phyloP scores from a whole-genome alignment of 2,888 invertebrate species.

The Archips crataeganus region DNA sequence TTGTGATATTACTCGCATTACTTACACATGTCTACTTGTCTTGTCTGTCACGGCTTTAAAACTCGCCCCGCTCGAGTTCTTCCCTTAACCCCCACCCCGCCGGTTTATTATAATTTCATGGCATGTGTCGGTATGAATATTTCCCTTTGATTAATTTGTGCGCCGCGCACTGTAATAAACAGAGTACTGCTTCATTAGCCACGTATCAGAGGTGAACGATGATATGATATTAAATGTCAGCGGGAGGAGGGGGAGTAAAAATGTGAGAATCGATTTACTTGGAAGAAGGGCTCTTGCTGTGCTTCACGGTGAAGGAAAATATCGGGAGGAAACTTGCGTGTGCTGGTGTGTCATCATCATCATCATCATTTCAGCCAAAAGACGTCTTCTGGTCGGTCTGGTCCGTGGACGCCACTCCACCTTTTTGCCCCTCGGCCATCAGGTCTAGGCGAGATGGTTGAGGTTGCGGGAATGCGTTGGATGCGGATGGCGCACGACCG shows the following conservation, averaged over 20 bases:
- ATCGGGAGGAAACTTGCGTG: too few species aligned
- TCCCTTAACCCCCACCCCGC: constrained; percentile 45
- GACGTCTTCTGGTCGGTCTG: too few species aligned
- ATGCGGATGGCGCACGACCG: too few species aligned
- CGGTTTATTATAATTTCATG: constrained; percentile 82
- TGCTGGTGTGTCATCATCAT: too few species aligned
- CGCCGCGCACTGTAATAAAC: constrained; percentile 46
- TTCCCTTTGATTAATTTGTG: constrained; percentile 83
- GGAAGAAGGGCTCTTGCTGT: background rate
- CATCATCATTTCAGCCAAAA: too few species aligned
- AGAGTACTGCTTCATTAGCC: constrained; percentile 38
- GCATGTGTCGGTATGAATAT: constrained; percentile 84
- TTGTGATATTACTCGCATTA: too few species aligned
- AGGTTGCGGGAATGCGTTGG: too few species aligned
- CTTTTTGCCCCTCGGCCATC: too few species aligned
- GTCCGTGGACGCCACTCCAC: too few species aligned
- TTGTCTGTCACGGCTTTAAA: background rate
- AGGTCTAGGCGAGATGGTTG: too few species aligned
- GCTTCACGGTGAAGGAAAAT: too few species aligned
- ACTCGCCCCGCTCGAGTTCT: constrained; percentile 7
- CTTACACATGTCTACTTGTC: too few species aligned
- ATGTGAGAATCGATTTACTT: background rate
- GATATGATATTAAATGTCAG: background rate
- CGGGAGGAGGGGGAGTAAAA: background rate
- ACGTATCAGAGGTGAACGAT: constrained; percentile 12